Conservation (phyloP, 2,797 vertebrate species). For the Rhynchotus rufescens region DNA sequence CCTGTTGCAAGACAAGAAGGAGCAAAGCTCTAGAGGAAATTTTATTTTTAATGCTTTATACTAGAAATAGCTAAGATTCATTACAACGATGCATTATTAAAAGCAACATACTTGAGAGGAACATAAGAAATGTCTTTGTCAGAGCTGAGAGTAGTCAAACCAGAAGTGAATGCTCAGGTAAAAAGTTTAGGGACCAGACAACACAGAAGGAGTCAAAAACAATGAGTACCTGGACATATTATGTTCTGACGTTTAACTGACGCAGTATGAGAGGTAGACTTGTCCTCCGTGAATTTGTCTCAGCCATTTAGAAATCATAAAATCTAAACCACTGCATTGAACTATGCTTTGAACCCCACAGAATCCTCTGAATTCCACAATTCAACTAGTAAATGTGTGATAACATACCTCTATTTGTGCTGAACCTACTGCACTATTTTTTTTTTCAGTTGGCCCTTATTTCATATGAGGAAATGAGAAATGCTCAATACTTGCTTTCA, state of each 20-base stretch:
- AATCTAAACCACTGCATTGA: background rate
- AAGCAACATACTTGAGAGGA: background rate
- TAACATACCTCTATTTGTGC: background rate
- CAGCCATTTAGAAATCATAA: background rate
- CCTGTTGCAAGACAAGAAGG: background rate
- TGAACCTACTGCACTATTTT: background rate
- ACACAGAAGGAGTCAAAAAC: background rate
- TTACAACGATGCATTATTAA: background rate
- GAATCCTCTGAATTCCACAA: background rate
- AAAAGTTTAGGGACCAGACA: background rate
- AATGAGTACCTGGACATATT: background rate
- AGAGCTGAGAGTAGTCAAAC: background rate
- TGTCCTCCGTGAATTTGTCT: accelerated
- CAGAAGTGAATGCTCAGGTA: background rate
- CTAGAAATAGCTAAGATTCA: background rate
- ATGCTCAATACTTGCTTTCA: background rate
- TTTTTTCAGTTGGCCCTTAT: background rate
- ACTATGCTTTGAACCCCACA: background rate
- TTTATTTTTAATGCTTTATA: background rate
- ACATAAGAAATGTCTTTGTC: background rate
- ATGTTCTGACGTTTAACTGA: background rate
- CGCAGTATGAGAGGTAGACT: background rate
- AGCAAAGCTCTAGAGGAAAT: background rate
- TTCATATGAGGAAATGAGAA: background rate
- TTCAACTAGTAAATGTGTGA: background rate